Evolutionary conservation across 2,113 vertebrate species (phyloP).

Genomic region (Suncus etruscus): DNA sequence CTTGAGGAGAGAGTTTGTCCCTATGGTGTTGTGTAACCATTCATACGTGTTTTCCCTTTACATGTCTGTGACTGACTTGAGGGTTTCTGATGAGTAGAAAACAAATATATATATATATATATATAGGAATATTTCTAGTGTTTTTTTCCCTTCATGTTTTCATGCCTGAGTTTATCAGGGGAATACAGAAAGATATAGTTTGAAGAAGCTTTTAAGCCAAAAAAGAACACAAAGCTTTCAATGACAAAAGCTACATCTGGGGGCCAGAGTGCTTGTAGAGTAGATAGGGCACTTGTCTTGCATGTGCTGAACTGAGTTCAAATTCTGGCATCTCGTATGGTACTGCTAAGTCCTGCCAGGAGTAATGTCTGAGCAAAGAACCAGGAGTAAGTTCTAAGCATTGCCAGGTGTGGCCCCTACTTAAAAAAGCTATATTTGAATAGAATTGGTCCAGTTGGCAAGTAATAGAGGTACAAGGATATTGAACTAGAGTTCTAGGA

Average conservation of each 20-base stretch:
- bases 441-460: background rate
- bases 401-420: too few species aligned
- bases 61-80: background rate
- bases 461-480: background rate
- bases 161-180: background rate
- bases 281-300: too few species aligned
- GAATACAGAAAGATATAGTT: background rate
- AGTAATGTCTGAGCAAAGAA: too few species aligned
- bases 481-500: conserved; percentile 9
- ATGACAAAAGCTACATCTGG: too few species aligned
- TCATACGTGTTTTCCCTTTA: background rate
- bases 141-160: background rate
- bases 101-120: background rate
- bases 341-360: too few species aligned
- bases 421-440: background rate
- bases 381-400: too few species aligned
- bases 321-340: too few species aligned
- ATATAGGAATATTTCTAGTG: background rate
- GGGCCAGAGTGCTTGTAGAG: too few species aligned
- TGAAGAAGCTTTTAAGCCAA: background rate
- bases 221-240: background rate
- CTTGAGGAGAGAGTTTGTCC: background rate
- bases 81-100: background rate
- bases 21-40: background rate
- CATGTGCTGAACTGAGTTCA: too few species aligned